Evolutionary conservation across 1,140 invertebrate species (phyloP), one percentile per base, ranked within the genome.

Genomic region (Phenacoccus solenopsis): DNA sequence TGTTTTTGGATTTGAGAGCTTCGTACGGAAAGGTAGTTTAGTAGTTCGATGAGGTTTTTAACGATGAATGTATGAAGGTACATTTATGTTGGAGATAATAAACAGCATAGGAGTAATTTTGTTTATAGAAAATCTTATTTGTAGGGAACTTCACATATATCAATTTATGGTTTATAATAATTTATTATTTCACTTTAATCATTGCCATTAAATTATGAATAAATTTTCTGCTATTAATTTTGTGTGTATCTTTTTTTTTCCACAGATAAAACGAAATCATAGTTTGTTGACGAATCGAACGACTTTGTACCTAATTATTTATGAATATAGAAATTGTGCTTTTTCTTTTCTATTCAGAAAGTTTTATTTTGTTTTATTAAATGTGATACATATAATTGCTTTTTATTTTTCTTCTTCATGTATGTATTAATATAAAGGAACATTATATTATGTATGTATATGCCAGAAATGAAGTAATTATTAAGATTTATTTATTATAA

Each of bases 251-350:
- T 49, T 49, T 49, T 49, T 49, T 49, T 16, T 16, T n/a, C 3
- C 3, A 16, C 16, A 49, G 38, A 49, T 49, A 49, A 49, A 49
- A 3, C 38, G 16, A 49, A 49, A 49, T 49, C 38, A n/a, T 49
- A 49, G 38, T 49, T 49, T 3, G 38, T 2, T 10, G 38, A 49
- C 16, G 38, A 49, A 9, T 49, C 20, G 5, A 16, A 49, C 2
- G 16, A 4, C 38, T 16, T 5, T 49, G 38, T 49, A 49, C 38
- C 38, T 49, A 16, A 16, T 49, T 49, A 49, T 49, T n/a, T n/a
- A 49, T 49, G 38, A n/a, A n/a, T n/a, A n/a, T 49, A 49, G 38
- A 49, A 49, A 49, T 32, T 49, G 38, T 49, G 38, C 38, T 49
- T 49, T 49, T 49, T 49, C 38, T 49, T 49, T 49, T 49, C 38